Evolutionary conservation across 2,888 invertebrate species (phyloP), one percentile per base, ranked within the genome.

Genomic region (Sepiola atlantica): DNA sequence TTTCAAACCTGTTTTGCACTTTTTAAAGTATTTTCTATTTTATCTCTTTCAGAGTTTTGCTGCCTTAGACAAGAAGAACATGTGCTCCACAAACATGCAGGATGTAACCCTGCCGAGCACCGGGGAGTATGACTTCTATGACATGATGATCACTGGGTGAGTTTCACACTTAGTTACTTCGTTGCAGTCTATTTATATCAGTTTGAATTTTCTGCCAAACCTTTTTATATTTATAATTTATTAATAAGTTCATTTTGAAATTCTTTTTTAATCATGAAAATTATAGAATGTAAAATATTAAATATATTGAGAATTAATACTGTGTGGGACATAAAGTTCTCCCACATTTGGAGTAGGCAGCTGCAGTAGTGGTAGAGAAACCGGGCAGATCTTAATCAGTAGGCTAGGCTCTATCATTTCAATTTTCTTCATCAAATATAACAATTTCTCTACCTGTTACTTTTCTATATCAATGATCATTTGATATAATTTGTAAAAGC

Each of bases 71-170:
- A 92, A 92, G 92, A 92, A 92, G 24, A 92, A 92, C 55, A 92
- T 55, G 55, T 92, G 92, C 32, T 92, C 55, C 32, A n/a, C 92
- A 10, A 55, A 92, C 28, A 45, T 55, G 92, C 92, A 92, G 55
- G 92, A 92, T 92, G n/a, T 92, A 18, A 92, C 92, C 55, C 92
- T 92, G 55, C 92, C 92, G 20, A 92, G 21, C 55, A 92, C 54
- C 54, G 92, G 92, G 55, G 92, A 92, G 32, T 92, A 92, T 92
- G 92, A 28, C 28, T 92, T 92, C 92, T n/a, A 92, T 55, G 92
- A 92, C 32, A 55, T 92, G n/a, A 92, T 92, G 92, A 3, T 92
- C 92, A 92, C 92, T 92, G 92, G 92, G 92, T 92, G 54, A 92
- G 92, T 92, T 77, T 77, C n/a, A 54, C 21, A n/a, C 24, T 92